Evolutionary conservation across 2,113 vertebrate genomes (phyloP).

Genomic region (Xyliphius kryptos): DNA sequence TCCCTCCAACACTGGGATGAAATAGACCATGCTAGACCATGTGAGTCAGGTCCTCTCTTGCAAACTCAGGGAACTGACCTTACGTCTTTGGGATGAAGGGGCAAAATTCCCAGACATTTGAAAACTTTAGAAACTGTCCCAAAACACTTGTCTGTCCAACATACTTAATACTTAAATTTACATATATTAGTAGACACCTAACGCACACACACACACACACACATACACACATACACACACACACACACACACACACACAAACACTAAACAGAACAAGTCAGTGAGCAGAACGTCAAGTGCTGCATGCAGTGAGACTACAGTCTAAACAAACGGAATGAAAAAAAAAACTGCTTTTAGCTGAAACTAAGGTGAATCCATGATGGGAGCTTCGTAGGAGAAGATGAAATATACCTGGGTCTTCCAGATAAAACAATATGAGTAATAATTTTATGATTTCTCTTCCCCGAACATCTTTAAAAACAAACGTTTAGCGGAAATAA

Average conservation of each 20-base stretch:
- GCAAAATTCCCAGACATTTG: no score
- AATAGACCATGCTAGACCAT: no score
- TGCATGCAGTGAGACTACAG: slow-evolving; percentile 22
- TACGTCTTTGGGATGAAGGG: no score
- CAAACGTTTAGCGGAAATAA: slow-evolving; percentile 60
- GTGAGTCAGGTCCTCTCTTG: no score
- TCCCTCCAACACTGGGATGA: no score
- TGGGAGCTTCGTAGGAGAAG: slow-evolving; percentile 7
- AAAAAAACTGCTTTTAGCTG: slow-evolving; percentile 9
- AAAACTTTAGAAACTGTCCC: no score
- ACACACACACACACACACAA: not conserved
- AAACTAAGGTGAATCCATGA: slow-evolving; percentile 24
- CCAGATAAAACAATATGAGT: slow-evolving; percentile 52
- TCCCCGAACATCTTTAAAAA: slow-evolving; percentile 66
- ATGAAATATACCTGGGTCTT: slow-evolving; percentile 50
- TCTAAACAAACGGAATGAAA: slow-evolving; percentile 18
- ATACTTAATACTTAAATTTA: no score
- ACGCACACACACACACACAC: not conserved
- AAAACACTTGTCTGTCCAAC: no score
- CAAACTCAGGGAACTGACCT: no score
- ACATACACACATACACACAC: not conserved
- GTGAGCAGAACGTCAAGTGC: slow-evolving; percentile 12
- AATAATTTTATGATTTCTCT: slow-evolving; percentile 55
- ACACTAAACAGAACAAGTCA: not conserved
- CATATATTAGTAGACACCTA: no score